A percentile compares a stretch with the other conserved stretches of the same genome.
Conservation (phyloP, 1,140 invertebrate genomes). For the Cardiocondyla obscurior region DNA sequence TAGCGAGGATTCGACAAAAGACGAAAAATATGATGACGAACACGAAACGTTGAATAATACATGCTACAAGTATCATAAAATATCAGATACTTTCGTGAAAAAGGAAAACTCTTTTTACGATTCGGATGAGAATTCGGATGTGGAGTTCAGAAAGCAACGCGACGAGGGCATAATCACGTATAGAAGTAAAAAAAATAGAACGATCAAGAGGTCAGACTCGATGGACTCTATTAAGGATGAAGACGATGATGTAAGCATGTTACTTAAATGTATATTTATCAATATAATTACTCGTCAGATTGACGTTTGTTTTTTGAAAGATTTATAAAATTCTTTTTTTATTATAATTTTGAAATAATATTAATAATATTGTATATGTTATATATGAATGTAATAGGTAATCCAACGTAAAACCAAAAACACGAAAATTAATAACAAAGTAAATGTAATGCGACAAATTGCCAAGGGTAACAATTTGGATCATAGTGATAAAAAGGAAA, state of each 20-base stretch:
- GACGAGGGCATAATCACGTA: background rate
- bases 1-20: background rate
- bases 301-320: slow-evolving; percentile 7
- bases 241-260: background rate
- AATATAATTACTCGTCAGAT: background rate
- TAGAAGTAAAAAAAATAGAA: background rate
- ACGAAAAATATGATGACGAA: background rate
- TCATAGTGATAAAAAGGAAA: slow-evolving; percentile 11
- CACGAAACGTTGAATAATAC: background rate
- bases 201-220: background rate
- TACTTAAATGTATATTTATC: background rate
- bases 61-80: slow-evolving; percentile 24
- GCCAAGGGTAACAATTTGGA: background rate
- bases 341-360: background rate
- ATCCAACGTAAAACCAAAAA: background rate
- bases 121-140: background rate
- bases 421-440: background rate
- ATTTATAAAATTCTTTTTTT: background rate
- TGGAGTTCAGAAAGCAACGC: background rate
- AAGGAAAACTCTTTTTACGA: background rate
- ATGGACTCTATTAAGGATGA: background rate
- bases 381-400: background rate
- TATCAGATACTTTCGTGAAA: background rate
- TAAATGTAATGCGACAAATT: background rate
- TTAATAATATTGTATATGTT: no score